Percentiles rank a stretch among this genome's conserved stretches.
Conservation (phyloP, 2,113 vertebrate species). For the Stigmatopora nigra region DNA sequence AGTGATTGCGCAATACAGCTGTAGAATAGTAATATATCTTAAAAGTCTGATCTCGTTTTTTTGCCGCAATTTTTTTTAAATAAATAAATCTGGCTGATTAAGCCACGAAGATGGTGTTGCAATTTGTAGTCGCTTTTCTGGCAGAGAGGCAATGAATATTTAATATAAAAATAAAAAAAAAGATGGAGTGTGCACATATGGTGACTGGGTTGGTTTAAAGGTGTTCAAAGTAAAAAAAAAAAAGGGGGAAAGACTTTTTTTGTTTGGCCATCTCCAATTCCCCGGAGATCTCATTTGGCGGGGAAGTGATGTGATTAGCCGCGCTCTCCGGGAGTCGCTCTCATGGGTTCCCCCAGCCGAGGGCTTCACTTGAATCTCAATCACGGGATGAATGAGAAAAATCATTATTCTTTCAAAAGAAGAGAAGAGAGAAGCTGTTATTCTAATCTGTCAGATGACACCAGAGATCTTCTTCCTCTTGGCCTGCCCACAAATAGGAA, state of each 20-base stretch:
- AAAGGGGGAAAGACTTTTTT: conserved; percentile 7
- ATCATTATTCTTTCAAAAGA: conserved; percentile 37
- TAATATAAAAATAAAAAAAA: not conserved
- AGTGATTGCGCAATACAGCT: no score
- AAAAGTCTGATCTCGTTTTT: no score
- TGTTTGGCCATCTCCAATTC: conserved; percentile 55
- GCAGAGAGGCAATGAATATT: not conserved
- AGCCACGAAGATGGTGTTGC: not conserved
- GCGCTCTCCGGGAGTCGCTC: conserved; percentile 38
- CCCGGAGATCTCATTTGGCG: conserved; percentile 60
- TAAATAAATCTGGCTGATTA: not conserved
- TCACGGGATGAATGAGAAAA: conserved; percentile 42
- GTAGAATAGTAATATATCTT: no score
- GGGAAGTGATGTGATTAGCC: conserved; percentile 58
- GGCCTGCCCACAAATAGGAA: not conserved
- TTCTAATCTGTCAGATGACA: conserved; percentile 35
- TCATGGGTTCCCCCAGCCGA: conserved; percentile 42
- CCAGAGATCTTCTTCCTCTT: conserved; percentile 5
- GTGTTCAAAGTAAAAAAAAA: not conserved
- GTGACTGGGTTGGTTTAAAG: not conserved
- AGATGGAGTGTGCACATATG: not conserved
- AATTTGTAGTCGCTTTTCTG: not conserved
- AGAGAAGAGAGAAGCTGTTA: conserved; percentile 10
- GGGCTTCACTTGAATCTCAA: conserved; percentile 54
- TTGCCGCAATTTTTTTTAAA: no score